Conservation (phyloP, 35 echinoderm and acorn worm genomes). For the Holothuria glaberrima region DNA sequence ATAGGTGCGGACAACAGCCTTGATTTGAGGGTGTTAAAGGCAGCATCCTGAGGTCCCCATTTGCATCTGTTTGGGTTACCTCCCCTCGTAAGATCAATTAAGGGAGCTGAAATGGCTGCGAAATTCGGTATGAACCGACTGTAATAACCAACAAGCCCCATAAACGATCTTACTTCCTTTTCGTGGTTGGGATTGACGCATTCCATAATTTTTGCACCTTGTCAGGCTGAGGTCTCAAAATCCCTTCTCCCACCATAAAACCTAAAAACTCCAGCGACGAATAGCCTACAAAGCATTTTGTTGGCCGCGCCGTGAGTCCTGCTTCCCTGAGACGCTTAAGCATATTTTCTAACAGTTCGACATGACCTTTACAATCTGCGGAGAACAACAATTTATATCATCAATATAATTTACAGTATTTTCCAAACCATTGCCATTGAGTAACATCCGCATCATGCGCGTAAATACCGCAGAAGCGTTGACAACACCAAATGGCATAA, state of each 20-base stretch:
- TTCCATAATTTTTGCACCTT: constrained; percentile 24
- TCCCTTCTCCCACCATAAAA: constrained; percentile 15
- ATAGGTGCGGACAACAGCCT: no score
- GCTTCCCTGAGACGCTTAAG: constrained; percentile 13
- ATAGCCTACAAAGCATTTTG: constrained; percentile 48
- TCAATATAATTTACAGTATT: constrained; percentile 53
- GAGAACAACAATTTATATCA: constrained; percentile 28
- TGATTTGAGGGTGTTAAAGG: no score
- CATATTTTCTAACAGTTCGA: neutral
- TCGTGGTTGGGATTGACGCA: constrained; percentile 18
- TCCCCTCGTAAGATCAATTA: constrained; percentile 48
- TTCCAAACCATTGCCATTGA: constrained; percentile 22
- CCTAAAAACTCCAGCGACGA: constrained; percentile 41
- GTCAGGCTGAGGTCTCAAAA: constrained; percentile 8
- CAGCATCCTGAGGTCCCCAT: constrained; percentile 38
- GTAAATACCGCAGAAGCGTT: constrained; percentile 35
- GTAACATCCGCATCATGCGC: constrained; percentile 25
- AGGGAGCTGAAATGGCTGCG: constrained; percentile 35
- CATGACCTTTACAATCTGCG: constrained; percentile 26
- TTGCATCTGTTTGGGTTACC: constrained; percentile 17
- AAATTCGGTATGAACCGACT: no score
- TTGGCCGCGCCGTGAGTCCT: constrained; percentile 23
- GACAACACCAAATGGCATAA: no score
- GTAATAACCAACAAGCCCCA: no score
- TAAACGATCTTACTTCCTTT: no score